Evolutionary conservation across 2,113 vertebrate species (phyloP).

Genomic region (Dipodomys ordii): DNA sequence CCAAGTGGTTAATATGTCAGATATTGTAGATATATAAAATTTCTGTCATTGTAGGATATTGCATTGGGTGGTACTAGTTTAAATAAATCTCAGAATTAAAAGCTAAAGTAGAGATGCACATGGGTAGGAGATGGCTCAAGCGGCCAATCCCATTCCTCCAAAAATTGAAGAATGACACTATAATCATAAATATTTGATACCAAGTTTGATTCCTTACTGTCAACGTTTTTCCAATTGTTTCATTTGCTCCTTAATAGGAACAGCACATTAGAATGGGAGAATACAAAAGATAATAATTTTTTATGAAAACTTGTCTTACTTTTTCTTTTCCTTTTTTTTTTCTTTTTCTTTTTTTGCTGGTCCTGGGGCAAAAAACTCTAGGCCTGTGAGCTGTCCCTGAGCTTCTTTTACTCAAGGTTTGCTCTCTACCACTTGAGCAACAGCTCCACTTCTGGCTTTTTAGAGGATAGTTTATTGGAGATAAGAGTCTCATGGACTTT

Average conservation of each 20-base stretch:
- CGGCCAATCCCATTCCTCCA: no score
- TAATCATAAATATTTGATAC: slow-evolving; percentile 10
- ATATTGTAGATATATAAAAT: not conserved
- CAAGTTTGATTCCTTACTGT: not conserved
- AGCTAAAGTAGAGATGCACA: not conserved
- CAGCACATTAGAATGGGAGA: not conserved
- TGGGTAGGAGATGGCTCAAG: no score
- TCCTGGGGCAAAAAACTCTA: no score
- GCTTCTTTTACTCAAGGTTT: no score
- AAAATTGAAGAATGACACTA: not conserved
- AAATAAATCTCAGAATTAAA: slow-evolving; percentile 7
- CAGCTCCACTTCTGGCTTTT: no score
- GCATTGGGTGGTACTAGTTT: not conserved
- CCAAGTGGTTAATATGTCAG: not conserved
- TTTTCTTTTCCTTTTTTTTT: no score
- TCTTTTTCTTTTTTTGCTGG: no score
- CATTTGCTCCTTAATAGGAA: slow-evolving; percentile 4
- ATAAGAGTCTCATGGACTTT: no score
- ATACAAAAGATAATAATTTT: not conserved
- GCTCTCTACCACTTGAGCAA: no score
- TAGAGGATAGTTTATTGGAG: no score
- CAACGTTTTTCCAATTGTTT: not conserved
- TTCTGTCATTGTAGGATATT: not conserved
- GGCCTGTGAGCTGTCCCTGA: no score
- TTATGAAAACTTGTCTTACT: not conserved